Base-by-base conservation (phyloP, 2,888 invertebrate species). In the Ichneumon xanthorius region DNA sequence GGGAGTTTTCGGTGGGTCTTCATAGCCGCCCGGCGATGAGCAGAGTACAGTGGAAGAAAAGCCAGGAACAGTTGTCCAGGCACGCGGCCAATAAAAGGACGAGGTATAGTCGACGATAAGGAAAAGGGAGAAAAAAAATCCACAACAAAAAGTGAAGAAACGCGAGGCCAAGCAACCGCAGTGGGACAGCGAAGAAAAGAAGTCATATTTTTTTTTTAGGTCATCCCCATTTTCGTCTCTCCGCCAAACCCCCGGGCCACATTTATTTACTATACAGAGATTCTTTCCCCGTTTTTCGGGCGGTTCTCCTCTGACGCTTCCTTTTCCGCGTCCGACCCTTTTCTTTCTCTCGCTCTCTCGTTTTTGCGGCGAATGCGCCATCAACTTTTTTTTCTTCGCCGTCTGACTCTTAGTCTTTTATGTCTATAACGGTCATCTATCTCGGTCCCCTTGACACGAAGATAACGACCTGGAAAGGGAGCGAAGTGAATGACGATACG, bases 381-480 rank as follows among this genome's bases (percentile, higher is more conserved):
- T 50, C 26, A 50, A 22, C 16, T 45, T 70, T 70, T 70, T 78
- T 79, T 61, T 40, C n/a, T 22, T 50, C 48, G 50, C 63, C 61
- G n/a, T 70, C 70, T 53, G 48, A 65, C 37, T 68, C 16, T 45
- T 68, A 30, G 14, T 30, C 37, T 19, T 40, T 45, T n/a, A 71
- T 65, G 33, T 55, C 30, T 55, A 71, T 33, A 53, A 48, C 48
- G 48, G 45, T 61, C 33, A 37, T 79, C 79, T 65, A 79, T 79
- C 79, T 79, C 53, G 61, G 37, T 79, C 63, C 37, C 79, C 79
- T 79, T 79, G 79, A 79, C 71, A 72, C 79, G 63, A 26, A 71
- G 71, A 79, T 79, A 79, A 79, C 71, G 79, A 71, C 63, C 61
- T 79, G 71, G 63, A 48, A 72, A 71, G 71, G 63, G 79, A 79